Evolutionary conservation across 2,797 vertebrate species (phyloP), one percentile per base, ranked within the genome.

Genomic region (Anas acuta): DNA sequence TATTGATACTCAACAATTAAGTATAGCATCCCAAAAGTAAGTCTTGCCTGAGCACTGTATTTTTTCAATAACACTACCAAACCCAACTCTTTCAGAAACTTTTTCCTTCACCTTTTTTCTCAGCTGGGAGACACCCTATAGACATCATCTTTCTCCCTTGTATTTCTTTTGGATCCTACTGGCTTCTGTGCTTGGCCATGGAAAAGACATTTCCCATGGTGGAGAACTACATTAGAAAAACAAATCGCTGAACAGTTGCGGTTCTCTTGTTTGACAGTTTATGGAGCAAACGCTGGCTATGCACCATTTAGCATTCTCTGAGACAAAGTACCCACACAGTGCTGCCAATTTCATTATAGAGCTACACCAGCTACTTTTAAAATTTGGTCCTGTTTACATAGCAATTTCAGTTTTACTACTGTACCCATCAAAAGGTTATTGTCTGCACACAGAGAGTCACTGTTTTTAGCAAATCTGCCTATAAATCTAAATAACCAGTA

Each of bases 401-500:
- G 93, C 92, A 96, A 94, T 96, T 96, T 95, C 91, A 89, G 92
- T 96, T 95, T 95, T 93, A 90, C 93, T 95, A 89, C 84, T 77
- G 53, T 79, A 90, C 93, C 86, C 93, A 96, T 97, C 96, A 97
- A 96, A 97, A 97, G 92, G 91, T 96, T 95, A 96, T 97, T 94
- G 93, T 95, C 95, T 97, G 91, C 93, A 96, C 87, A 92, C 56
- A 92, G 93, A 96, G 93, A 95, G 92, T 62, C 82, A 87, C 95
- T 96, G 84, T 96, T 94, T 97, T 96, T 93, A 95, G 93, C 82
- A 93, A 97, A 92, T 96, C 96, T 97, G 93, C 87, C 86, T 90
- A 88, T 95, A 89, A 89, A 96, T 93, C 94, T 97, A 95, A 93
- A 94, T 86, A 95, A 92, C 92, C 85, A 86, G 89, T 95, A 96